Base-by-base conservation (phyloP, 1,140 invertebrate species). In the Panagrolaimus sp. region DNA sequence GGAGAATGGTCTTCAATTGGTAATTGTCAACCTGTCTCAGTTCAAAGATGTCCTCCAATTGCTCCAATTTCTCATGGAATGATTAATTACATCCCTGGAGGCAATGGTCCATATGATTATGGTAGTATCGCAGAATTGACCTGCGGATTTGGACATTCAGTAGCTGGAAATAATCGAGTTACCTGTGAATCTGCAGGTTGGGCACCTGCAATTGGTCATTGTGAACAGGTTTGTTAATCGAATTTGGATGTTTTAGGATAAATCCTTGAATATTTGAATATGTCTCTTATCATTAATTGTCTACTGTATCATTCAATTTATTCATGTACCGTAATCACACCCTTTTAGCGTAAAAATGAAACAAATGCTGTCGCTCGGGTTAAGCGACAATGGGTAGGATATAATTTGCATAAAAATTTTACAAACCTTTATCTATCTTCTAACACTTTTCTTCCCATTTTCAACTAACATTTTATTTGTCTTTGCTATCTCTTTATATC, bases 31-130 rank as follows among this genome's bases (percentile, higher is more conserved):
- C 21, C 21, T 5, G 52, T 28, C 2, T 26, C 21, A n/a, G 52
- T 58, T 21, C 52, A 58, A 4, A 0, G 52, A 58, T 58, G 52
- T 21, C 52, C 52, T 8, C 52, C 52, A 1, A 12, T 58, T 14
- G 8, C 28, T 12, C 52, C 52, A 1, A 21, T 58, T 58, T 12
- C 28, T 12, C 21, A 58, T 24, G 52, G 52, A 17, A 58, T 58
- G 52, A 58, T 58, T 3, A 58, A 58, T 28, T 58, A 58, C 5
- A 58, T 58, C 52, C 52, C 52, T 28, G 52, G 52, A 12, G 52
- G 52, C 15, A 58, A 58, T 17, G 52, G 52, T 10, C 21, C 52
- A 21, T 58, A 58, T 21, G 52, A 58, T 14, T 58, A 58, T 21
- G 52, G 52, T 12, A n/a, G 14, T 1, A 28, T 58, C 10, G 52